These are phyloP conservation scores for Sminthurides aquaticus DNA, from an alignment of 2,888 invertebrate species.

Conservation along the genomic window DNA sequence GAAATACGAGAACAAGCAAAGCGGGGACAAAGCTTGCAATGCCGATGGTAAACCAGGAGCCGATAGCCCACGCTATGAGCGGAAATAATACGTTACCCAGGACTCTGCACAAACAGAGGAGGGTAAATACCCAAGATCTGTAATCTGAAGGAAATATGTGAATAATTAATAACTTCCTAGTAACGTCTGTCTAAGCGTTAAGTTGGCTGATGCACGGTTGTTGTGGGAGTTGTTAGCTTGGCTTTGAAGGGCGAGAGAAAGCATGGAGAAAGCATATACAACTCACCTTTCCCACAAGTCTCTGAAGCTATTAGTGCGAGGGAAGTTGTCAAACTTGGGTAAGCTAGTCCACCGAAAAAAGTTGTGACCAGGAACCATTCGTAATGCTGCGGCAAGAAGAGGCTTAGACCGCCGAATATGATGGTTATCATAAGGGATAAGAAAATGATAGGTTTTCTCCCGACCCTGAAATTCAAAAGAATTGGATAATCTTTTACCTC, in stretches of 20 bases:
- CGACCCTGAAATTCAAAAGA: conserved; percentile 14
- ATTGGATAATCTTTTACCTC: background rate
- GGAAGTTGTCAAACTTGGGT: conserved; percentile 17
- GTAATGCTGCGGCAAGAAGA: conserved; percentile 11
- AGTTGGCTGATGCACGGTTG: too few relatives aligned
- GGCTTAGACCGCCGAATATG: conserved; percentile 11
- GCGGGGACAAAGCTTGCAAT: conserved; percentile 11
- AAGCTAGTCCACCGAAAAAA: conserved; percentile 19
- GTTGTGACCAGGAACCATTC: conserved; percentile 1
- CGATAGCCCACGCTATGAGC: conserved; percentile 6
- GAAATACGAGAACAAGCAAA: conserved; percentile 1
- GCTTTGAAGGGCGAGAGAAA: too few relatives aligned
- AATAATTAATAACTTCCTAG: too few relatives aligned
- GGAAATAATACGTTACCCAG: conserved; percentile 16
- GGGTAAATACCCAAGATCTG: conserved; percentile 18
- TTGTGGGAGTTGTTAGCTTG: background rate
- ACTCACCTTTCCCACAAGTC: conserved; percentile 19
- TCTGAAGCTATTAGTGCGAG: conserved; percentile 13
- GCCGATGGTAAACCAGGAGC: conserved; percentile 15
- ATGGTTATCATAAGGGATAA: conserved; percentile 11
- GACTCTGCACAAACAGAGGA: conserved; percentile 14
- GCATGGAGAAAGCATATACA: too few relatives aligned
- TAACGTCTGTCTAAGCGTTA: too few relatives aligned
- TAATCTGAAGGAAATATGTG: conserved; percentile 7
- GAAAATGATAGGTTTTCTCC: conserved; percentile 18